These are phyloP conservation scores for Heteropelma amictum DNA, from an alignment of 2,888 invertebrate genomes.

Conservation along the genomic window DNA sequence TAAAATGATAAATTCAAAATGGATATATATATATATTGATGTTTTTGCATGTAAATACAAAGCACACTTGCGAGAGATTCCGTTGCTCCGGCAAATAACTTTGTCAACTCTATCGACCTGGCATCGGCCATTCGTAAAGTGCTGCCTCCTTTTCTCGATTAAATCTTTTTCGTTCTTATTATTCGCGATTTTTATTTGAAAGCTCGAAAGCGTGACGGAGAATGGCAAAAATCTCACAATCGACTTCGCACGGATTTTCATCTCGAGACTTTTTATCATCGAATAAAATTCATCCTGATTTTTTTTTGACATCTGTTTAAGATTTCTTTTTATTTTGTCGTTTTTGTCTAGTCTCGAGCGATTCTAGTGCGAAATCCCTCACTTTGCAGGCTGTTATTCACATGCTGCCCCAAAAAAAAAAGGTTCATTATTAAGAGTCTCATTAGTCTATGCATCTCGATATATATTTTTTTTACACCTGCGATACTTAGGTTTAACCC, in stretches of 20 bases:
- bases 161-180: constrained; percentile 3
- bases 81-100: background rate
- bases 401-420: constrained; percentile 72
- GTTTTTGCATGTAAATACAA: background rate
- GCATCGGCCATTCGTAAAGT: background rate
- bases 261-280: constrained; percentile 30
- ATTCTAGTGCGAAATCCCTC: constrained; percentile 62
- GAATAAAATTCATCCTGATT: background rate
- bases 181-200: background rate
- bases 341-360: constrained; percentile 66
- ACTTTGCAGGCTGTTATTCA: constrained; percentile 71
- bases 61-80: background rate
- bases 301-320: background rate
- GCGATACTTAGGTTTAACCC: constrained; percentile 67
- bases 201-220: constrained; percentile 46
- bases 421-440: constrained; percentile 19
- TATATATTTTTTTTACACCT: constrained; percentile 61
- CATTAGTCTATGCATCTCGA: constrained; percentile 52
- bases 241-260: constrained; percentile 44
- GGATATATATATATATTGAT: background rate
- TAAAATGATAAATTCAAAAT: background rate
- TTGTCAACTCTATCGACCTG: no score
- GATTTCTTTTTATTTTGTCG: background rate
- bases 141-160: background rate
- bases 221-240: constrained; percentile 33